Conservation (phyloP, 2,797 vertebrate genomes). For the Poecilia velifera region DNA sequence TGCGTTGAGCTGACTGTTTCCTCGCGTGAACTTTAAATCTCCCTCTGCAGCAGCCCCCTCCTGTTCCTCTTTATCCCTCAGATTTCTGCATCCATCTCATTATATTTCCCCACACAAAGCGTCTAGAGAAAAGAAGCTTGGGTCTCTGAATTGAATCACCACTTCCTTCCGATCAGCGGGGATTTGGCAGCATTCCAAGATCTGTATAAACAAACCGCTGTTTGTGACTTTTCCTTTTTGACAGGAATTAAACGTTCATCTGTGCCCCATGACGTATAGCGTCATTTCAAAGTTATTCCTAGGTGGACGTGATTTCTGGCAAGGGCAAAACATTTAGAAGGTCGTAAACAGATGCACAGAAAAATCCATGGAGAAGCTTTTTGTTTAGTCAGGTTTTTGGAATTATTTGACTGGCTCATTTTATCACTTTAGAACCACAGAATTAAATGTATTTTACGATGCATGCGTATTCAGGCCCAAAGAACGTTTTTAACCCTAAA, state of each 20-base stretch:
- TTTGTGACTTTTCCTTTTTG: slow-evolving; percentile 34
- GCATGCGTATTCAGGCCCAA: neutral
- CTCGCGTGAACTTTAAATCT: slow-evolving; percentile 66
- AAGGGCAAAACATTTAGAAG: neutral
- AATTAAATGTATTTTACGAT: neutral
- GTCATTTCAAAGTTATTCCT: slow-evolving; percentile 8
- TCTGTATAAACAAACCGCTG: slow-evolving; percentile 36
- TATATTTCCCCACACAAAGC: slow-evolving; percentile 60
- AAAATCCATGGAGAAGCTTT: neutral
- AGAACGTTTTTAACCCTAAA: neutral
- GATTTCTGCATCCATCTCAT: slow-evolving; percentile 59
- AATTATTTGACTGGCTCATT: neutral
- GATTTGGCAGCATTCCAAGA: slow-evolving; percentile 48
- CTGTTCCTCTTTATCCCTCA: slow-evolving; percentile 45
- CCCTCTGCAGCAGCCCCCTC: slow-evolving; percentile 26
- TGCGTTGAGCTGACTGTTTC: slow-evolving; percentile 37
- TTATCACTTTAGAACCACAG: neutral
- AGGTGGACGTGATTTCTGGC: slow-evolving; percentile 1
- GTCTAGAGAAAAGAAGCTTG: slow-evolving; percentile 36
- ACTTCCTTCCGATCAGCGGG: slow-evolving; percentile 39
- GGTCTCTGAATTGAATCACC: slow-evolving; percentile 57
- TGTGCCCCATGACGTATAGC: slow-evolving; percentile 11
- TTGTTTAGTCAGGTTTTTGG: neutral
- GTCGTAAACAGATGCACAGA: neutral
- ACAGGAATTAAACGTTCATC: slow-evolving; percentile 30